phyloP scores from a whole-genome alignment of 64 coral and sea anemone genomes.

The Trachythela sp. region DNA sequence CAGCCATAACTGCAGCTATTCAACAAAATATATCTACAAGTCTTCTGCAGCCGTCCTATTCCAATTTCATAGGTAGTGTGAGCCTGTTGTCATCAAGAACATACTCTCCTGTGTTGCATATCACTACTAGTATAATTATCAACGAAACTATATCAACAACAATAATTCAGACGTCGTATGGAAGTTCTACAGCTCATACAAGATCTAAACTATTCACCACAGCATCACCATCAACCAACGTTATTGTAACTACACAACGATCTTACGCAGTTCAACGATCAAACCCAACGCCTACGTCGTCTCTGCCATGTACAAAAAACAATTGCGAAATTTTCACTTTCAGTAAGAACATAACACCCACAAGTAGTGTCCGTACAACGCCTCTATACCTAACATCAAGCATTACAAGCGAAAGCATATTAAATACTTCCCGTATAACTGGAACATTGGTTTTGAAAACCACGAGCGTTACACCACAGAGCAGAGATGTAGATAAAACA shows the following conservation, averaged over 20 bases:
- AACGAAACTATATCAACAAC: not conserved
- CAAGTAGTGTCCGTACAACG: too few species aligned
- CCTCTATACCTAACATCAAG: too few species aligned
- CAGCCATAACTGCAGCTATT: not conserved
- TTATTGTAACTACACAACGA: too few species aligned
- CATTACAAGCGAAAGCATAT: not conserved
- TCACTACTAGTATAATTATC: not conserved
- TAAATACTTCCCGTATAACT: not conserved
- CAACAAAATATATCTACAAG: not conserved
- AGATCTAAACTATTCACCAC: not conserved
- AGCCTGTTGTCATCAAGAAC: not conserved
- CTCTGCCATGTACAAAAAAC: not conserved
- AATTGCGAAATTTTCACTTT: not conserved
- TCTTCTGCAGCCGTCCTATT: not conserved
- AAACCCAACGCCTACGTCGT: not conserved
- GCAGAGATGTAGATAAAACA: not conserved
- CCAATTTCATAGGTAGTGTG: not conserved
- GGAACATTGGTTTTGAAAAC: not conserved
- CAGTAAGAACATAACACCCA: too few species aligned
- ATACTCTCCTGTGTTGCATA: not conserved
- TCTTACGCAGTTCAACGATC: not conserved
- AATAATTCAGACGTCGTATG: not conserved
- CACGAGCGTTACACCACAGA: not conserved
- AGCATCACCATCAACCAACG: not conserved
- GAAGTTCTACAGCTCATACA: not conserved